phyloP scores from a whole-genome alignment of 2,888 invertebrate species.

The Pheosia gnoma region DNA sequence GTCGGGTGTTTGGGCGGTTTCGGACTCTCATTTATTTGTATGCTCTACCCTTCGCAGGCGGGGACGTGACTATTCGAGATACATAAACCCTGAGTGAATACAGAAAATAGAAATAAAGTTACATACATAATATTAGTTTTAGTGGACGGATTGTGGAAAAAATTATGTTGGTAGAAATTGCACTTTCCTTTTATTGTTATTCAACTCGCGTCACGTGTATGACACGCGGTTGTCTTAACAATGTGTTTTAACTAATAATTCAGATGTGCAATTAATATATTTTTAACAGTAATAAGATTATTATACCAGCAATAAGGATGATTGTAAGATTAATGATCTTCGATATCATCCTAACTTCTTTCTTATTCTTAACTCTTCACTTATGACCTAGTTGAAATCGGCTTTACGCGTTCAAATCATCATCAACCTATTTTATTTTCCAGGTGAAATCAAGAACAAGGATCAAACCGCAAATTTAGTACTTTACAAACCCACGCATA shows the following conservation, averaged over 20 bases:
- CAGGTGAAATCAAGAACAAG: too few species aligned
- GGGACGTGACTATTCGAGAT: conserved; percentile 84
- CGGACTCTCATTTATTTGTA: conserved; percentile 84
- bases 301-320: too few species aligned
- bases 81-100: conserved; percentile 84
- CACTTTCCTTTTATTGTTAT: conserved; percentile 51
- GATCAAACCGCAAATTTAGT: too few species aligned
- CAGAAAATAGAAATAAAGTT: conserved; percentile 84
- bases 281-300: too few species aligned
- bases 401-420: too few species aligned
- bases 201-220: conserved; percentile 40
- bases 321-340: too few species aligned
- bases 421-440: too few species aligned
- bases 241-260: conserved; percentile 2
- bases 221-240: conserved; percentile 25
- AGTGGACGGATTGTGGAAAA: conserved; percentile 76
- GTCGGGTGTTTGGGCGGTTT: conserved; percentile 76
- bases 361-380: too few species aligned
- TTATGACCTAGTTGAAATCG: too few species aligned
- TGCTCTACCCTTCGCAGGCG: conserved; percentile 79
- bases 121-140: conserved; percentile 81
- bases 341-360: too few species aligned
- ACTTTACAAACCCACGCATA: too few species aligned
- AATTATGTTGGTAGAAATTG: conserved; percentile 45
- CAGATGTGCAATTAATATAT: not conserved